Evolutionary conservation across 2,113 vertebrate species (phyloP).

Genomic region (Dicerorhinus sumatrensis): DNA sequence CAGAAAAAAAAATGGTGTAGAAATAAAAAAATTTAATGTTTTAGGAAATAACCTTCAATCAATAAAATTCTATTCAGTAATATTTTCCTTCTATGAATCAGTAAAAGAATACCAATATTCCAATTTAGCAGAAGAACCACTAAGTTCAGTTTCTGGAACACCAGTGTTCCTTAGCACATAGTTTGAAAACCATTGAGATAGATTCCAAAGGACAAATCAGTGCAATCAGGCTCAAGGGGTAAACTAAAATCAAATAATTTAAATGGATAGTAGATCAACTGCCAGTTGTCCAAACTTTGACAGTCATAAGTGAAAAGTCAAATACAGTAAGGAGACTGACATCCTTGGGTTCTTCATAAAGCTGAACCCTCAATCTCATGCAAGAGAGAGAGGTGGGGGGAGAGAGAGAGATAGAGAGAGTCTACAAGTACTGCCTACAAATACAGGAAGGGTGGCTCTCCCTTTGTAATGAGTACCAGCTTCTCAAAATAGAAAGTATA

Average conservation of each 20-base stretch:
- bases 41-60: not conserved
- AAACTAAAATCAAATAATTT: constrained; percentile 21
- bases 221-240: not conserved
- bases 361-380: not conserved
- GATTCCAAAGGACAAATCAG: constrained; percentile 17
- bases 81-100: not conserved
- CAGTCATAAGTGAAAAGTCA: not conserved
- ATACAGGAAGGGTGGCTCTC: not conserved
- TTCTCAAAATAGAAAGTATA: not conserved
- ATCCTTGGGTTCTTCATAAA: not conserved
- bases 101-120: not conserved
- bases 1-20: not conserved
- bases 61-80: not conserved
- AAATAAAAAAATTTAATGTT: not conserved
- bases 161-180: not conserved
- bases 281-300: not conserved
- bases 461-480: not conserved
- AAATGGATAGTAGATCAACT: not conserved
- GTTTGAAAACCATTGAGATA: constrained; percentile 15
- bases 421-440: not conserved
- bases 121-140: not conserved
- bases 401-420: not conserved
- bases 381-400: not conserved
- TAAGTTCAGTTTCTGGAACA: constrained; percentile 45
- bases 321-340: not conserved